These are phyloP conservation scores for Orius insidiosus DNA, from an alignment of 1,140 invertebrate genomes.

Conservation along the genomic window DNA sequence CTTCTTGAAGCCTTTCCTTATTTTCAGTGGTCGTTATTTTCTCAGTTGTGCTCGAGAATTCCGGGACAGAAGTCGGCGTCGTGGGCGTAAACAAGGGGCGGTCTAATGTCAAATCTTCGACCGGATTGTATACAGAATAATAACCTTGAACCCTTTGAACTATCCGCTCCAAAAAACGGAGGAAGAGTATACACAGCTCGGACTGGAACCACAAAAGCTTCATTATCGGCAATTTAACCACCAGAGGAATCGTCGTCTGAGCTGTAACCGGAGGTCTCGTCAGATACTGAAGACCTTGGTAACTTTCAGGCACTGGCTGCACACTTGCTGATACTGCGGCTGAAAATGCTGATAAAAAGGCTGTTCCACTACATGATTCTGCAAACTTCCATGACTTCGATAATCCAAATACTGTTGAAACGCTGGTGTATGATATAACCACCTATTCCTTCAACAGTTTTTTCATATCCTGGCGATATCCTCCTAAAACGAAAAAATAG, in stretches of 20 bases:
- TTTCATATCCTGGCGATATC: too few relatives aligned
- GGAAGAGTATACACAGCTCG: constrained; percentile 19
- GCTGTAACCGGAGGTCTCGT: neutral
- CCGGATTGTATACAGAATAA: constrained; percentile 22
- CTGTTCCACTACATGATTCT: too few relatives aligned
- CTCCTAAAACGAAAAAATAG: too few relatives aligned
- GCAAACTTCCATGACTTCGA: too few relatives aligned
- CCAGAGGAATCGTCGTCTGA: constrained; percentile 4
- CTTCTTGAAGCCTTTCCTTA: neutral
- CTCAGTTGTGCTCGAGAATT: neutral
- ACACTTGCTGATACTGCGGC: too few relatives aligned
- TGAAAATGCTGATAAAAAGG: too few relatives aligned
- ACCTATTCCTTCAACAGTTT: too few relatives aligned
- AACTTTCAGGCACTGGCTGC: too few relatives aligned
- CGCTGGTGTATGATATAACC: too few relatives aligned
- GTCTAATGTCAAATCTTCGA: constrained; percentile 16
- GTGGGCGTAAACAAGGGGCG: constrained; percentile 7
- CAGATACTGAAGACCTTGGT: neutral
- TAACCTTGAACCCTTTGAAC: constrained; percentile 23
- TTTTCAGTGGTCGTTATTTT: neutral
- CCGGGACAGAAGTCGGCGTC: neutral
- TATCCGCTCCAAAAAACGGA: constrained; percentile 20
- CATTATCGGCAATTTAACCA: constrained; percentile 6
- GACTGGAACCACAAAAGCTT: constrained; percentile 14
- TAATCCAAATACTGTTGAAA: too few relatives aligned